Evolutionary conservation across 1,140 invertebrate species (phyloP), one percentile per base, ranked within the genome.

Genomic region (Palaemon carinicauda): DNA sequence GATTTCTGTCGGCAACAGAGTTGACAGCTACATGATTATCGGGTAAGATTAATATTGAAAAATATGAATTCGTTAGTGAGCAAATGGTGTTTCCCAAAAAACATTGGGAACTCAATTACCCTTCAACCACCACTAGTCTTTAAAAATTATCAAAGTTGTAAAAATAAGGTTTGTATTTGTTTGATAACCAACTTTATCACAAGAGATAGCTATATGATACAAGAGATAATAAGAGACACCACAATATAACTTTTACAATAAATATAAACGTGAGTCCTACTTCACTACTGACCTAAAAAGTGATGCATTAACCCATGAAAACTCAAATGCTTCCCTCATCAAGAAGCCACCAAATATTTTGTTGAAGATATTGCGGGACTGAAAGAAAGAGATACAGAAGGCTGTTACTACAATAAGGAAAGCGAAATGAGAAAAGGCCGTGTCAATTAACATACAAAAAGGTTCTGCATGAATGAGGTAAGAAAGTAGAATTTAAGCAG

Each of bases 301-400:
- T 88, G 92, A 93, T 1, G 93, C 94, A 87, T 94, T 94, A 19
- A 94, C 93, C 93, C 93, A 95, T 53, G 94, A 95, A 21, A 96
- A 91, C 92, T 96, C 96, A 74, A 94, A 92, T 12, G 95, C 95
- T 86, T 94, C 93, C 79, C 95, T 91, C 95, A 97, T 96, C 15
- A 96, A 92, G 91, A 94, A 96, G 0, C 96, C 96, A 86, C 96
- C 96, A 92, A 96, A 96, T 60, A 96, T 94, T 90, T 95, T 96
- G 90, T 96, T 95, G 90, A 96, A 95, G 80, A 96, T 91, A 92
- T 96, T 96, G 71, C 95, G 91, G 90, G 95, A 92, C 92, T 94
- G 91, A 80, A 85, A 85, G 60, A 79, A 77, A 85, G 75, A 65
- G 79, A 80, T 17, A 71, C 65, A 24, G 24, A 15, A 24, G 24